Percentiles rank a stretch among this genome's conserved stretches.
These are phyloP conservation scores for Cetoscarus ocellatus DNA, from an alignment of 2,797 vertebrate genomes.

Conservation along the genomic window DNA sequence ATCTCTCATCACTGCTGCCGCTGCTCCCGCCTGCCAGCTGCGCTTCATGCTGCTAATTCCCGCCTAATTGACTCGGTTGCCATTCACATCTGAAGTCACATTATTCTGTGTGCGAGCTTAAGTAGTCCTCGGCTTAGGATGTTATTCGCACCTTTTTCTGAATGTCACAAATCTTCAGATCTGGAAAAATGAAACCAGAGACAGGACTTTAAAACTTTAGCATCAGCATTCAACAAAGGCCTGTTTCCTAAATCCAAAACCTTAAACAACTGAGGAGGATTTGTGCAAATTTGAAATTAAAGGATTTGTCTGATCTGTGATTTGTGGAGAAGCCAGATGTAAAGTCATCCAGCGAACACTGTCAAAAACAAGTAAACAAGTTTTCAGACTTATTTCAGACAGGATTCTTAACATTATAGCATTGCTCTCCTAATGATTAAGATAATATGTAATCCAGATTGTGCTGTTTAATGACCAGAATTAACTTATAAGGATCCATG, in stretches of 20 bases:
- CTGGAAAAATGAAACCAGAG: too few species aligned
- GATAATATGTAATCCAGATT: too few species aligned
- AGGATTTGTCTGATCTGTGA: constrained; percentile 57
- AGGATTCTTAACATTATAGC: too few species aligned
- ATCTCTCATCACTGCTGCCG: constrained; percentile 62
- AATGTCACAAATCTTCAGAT: constrained; percentile 15
- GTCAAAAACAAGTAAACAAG: constrained; percentile 38
- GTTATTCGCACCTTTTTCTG: constrained; percentile 17
- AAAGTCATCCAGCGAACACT: constrained; percentile 22
- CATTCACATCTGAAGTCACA: constrained; percentile 56
- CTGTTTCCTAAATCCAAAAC: constrained; percentile 32
- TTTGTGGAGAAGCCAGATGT: constrained; percentile 29
- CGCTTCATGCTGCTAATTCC: constrained; percentile 65
- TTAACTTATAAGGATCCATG: too few species aligned
- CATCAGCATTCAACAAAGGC: constrained; percentile 29
- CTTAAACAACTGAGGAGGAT: constrained; percentile 28
- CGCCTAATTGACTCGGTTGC: constrained; percentile 66
- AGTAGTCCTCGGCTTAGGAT: constrained; percentile 22
- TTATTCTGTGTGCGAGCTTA: constrained; percentile 33
- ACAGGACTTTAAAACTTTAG: not conserved
- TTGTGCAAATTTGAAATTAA: constrained; percentile 56
- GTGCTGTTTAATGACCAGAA: too few species aligned
- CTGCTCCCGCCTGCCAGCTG: constrained; percentile 61
- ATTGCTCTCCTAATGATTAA: too few species aligned
- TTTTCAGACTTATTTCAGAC: not conserved